Base-by-base conservation (phyloP, 2,888 invertebrate species). In the Drosophila melanosoma region DNA sequence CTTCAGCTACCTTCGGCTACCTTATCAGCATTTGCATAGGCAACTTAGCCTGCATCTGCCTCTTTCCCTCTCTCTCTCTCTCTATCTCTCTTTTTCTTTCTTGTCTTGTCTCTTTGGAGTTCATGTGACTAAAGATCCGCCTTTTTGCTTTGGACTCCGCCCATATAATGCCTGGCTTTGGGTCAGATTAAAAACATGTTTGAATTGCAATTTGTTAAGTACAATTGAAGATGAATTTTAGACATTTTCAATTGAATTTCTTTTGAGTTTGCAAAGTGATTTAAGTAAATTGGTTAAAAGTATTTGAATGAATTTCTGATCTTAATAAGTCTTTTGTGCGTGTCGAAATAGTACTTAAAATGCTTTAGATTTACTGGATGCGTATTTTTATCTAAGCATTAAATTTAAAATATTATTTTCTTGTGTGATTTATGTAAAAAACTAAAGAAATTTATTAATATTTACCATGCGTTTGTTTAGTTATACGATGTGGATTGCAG, bases 1-100 rank as follows among this genome's bases (percentile, higher is more conserved):
- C 54, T 32, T 57, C 58, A 54, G 59, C 56, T 38, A 56, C 54
- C 45, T 45, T 23, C 48, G 23, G 35, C 62, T 51, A 59, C 52
- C 38, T 62, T 53, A 40, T 64, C 45, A 29, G 70, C 58, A 87
- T 90, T 85, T 86, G 89, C 88, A 86, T 86, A 79, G 66, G 38
- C 72, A 62, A 56, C 58, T 8, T 29, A 32, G 23, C 11, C 12
- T 8, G 11, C 26, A 15, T n/a, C 49, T 42, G 3, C 20, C 33
- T 17, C 23, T 35, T 17, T 26, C 40, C 12, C 26, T 6, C 36
- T 26, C 32, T 32, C 36, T 11, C 15, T 35, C 20, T 17, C 35
- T 11, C 23, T n/a, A 10, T 45, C 12, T 40, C 23, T 5, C 12
- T 29, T 5, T 32, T 32, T 61, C 32, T 20, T 20, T 8, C 12